A percentile compares a stretch with the other conserved stretches of the same genome.
phyloP scores from a whole-genome alignment of 1,140 invertebrate species.

The Zaprionus gabonicus region DNA sequence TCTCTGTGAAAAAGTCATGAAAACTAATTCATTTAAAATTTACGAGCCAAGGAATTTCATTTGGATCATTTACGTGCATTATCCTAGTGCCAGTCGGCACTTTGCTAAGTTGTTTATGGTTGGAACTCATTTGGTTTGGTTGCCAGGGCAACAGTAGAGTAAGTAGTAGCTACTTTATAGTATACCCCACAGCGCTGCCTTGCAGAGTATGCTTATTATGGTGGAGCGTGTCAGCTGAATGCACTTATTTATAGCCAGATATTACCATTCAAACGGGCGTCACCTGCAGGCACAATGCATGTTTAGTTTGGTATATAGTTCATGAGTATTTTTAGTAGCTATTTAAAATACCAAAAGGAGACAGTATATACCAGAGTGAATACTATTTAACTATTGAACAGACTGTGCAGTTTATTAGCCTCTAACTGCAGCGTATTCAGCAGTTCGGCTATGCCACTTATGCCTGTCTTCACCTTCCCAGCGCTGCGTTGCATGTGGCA shows the following conservation, averaged over 20 bases:
- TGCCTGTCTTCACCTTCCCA: constrained; percentile 7
- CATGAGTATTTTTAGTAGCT: neutral
- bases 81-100: constrained; percentile 23
- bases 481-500: constrained; percentile 28
- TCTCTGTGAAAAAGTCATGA: constrained; percentile 52
- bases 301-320: neutral
- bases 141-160: constrained; percentile 20
- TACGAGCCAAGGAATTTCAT: constrained; percentile 65
- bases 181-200: neutral
- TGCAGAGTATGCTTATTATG: constrained; percentile 4
- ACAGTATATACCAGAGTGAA: neutral
- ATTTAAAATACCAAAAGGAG: neutral
- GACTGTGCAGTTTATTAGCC: neutral
- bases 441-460: neutral
- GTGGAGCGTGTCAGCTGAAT: neutral
- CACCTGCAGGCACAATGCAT: neutral
- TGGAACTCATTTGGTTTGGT: constrained; percentile 22
- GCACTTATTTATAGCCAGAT: constrained; percentile 7
- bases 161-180: neutral
- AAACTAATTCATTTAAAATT: constrained; percentile 81
- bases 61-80: constrained; percentile 51
- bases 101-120: constrained; percentile 56
- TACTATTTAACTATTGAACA: neutral
- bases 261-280: neutral
- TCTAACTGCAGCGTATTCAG: neutral